Conservation (phyloP, 2,888 invertebrate genomes). For the Sarcophaga carnaria region DNA sequence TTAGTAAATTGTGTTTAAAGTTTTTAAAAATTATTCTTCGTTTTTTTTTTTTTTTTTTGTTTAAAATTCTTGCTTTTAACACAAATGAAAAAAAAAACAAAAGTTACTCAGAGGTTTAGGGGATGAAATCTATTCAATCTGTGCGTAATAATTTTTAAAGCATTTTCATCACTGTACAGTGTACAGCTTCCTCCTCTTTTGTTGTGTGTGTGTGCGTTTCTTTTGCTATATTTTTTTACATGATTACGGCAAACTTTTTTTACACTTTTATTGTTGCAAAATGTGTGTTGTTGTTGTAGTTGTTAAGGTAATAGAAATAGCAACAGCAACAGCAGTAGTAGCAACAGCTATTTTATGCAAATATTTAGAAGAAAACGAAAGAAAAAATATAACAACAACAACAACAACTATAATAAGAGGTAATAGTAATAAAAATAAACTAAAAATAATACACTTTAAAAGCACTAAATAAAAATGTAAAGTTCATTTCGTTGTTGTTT, state of each 20-base stretch:
- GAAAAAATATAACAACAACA: background rate
- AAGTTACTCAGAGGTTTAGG: background rate
- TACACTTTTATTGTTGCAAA: background rate
- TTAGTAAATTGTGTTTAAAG: too few species aligned
- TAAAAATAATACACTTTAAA: background rate
- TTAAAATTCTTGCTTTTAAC: background rate
- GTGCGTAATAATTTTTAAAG: conserved; percentile 46
- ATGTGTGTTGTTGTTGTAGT: background rate
- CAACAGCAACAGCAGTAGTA: too few species aligned
- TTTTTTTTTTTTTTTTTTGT: background rate
- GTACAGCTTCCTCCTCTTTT: background rate
- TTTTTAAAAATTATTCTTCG: too few species aligned
- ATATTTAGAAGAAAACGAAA: background rate
- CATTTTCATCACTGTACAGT: conserved; percentile 11
- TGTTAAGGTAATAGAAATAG: background rate
- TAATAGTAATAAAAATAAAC: background rate
- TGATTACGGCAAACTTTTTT: background rate
- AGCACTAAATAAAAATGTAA: too few species aligned
- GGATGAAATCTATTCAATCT: conserved; percentile 46
- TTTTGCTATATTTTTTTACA: too few species aligned
- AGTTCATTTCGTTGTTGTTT: too few species aligned
- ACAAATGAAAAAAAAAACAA: background rate
- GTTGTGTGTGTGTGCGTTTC: too few species aligned
- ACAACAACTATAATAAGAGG: background rate
- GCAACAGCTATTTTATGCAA: background rate